These are phyloP conservation scores for Bolinopsis microptera DNA, from an alignment of 37 sponge, comb jelly and placozoan genomes.

Conservation along the genomic window DNA sequence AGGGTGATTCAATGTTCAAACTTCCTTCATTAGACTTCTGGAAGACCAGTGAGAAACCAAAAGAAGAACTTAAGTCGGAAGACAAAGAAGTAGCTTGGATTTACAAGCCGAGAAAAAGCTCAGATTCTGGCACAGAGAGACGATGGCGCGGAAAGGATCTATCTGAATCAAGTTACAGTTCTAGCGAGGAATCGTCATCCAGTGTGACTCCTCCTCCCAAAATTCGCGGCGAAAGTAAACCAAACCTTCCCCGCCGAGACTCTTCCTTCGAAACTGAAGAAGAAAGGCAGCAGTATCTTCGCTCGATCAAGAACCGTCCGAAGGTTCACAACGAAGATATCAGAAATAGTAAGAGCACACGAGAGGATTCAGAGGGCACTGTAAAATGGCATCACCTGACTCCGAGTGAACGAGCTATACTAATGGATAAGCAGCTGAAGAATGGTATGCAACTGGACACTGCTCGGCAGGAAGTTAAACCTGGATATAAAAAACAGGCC, in stretches of 20 bases:
- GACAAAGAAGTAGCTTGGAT: not conserved
- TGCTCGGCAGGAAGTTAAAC: not conserved
- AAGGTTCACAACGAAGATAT: slow-evolving; percentile 3
- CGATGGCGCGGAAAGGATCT: not conserved
- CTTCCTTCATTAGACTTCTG: not conserved
- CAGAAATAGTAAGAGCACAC: not conserved
- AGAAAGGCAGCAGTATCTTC: not conserved
- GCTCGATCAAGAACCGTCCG: not conserved
- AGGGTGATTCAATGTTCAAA: not conserved
- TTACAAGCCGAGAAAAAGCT: not conserved
- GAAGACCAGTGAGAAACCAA: not conserved
- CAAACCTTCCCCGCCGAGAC: not conserved
- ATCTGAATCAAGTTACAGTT: not conserved
- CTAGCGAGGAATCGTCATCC: not conserved
- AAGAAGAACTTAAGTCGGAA: not conserved
- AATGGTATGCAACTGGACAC: not conserved
- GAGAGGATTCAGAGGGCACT: not conserved
- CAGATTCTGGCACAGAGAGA: not conserved
- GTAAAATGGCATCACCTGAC: slow-evolving; percentile 19
- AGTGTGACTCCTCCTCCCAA: not conserved
- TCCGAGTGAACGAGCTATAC: not conserved
- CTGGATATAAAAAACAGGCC: not conserved
- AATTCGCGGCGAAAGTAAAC: not conserved
- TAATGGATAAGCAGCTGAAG: slow-evolving; percentile 5
- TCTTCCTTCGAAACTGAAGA: not conserved